A percentile compares a stretch with the other conserved stretches of the same genome.
These are phyloP conservation scores for Hesperia comma DNA, from an alignment of 2,888 invertebrate species.

Conservation along the genomic window DNA sequence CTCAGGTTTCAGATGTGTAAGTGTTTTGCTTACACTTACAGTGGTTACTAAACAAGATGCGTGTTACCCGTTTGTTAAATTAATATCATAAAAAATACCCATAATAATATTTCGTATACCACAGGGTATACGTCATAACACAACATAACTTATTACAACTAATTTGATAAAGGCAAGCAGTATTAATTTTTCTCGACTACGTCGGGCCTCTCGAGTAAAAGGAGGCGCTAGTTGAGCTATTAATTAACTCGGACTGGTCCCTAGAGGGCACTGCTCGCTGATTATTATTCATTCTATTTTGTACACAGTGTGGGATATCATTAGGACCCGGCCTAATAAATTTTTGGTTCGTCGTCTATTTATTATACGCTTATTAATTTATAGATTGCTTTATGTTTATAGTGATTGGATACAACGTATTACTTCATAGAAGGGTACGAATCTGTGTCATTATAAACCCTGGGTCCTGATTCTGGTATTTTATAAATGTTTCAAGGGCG, in stretches of 20 bases:
- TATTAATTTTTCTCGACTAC: slow-evolving; percentile 25
- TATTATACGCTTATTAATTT: not conserved
- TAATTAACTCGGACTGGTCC: slow-evolving; percentile 33
- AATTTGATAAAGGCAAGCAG: slow-evolving; percentile 22
- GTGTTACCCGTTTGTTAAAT: no score
- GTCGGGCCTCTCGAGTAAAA: slow-evolving; percentile 27
- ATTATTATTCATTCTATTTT: slow-evolving; percentile 26
- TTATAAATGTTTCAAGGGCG: no score
- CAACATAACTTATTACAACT: slow-evolving; percentile 1
- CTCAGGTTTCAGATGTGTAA: no score
- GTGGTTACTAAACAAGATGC: no score
- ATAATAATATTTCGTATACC: no score
- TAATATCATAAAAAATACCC: no score
- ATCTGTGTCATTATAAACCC: no score
- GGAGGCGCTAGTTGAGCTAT: slow-evolving; percentile 34
- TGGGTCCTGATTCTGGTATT: no score
- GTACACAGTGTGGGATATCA: slow-evolving; percentile 8
- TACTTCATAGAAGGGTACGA: no score
- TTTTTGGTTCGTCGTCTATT: slow-evolving; percentile 1
- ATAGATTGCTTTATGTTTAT: not conserved
- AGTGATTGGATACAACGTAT: no score
- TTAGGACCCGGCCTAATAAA: slow-evolving; percentile 13
- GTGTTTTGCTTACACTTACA: no score
- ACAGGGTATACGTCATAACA: not conserved
- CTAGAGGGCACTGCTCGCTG: slow-evolving; percentile 27